Percentiles rank a stretch among this genome's conserved stretches.
phyloP scores from a whole-genome alignment of 64 coral and sea anemone species.

The Montipora sp. region DNA sequence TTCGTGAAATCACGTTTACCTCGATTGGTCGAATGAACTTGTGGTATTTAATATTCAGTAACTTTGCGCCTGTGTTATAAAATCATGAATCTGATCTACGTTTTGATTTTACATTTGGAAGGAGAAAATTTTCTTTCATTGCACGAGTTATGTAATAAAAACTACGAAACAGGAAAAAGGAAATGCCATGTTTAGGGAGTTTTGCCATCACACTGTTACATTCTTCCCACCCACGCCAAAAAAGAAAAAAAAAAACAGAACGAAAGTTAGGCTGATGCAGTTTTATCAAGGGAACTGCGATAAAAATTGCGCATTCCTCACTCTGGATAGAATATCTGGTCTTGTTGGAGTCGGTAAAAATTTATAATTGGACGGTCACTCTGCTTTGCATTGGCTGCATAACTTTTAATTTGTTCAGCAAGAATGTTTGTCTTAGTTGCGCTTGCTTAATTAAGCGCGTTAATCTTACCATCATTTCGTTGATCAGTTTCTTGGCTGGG shows the following conservation, averaged over 20 bases:
- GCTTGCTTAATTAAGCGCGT: background rate
- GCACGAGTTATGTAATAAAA: background rate
- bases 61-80: slow-evolving; percentile 18
- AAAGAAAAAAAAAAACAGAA: background rate
- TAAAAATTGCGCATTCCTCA: background rate
- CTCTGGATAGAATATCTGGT: background rate
- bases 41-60: slow-evolving; percentile 2
- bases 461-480: slow-evolving; percentile 45
- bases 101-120: background rate
- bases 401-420: background rate
- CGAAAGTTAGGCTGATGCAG: background rate
- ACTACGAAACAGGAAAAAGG: slow-evolving; percentile 35
- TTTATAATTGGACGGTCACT: background rate
- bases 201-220: too few species aligned
- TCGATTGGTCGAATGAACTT: background rate
- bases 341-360: background rate
- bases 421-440: background rate
- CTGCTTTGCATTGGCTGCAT: too few species aligned
- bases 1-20: slow-evolving; percentile 14
- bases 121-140: background rate
- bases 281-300: background rate
- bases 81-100: background rate
- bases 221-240: background rate
- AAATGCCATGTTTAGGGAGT: too few species aligned
- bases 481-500: background rate